These are phyloP conservation scores for Macroglossus sobrinus DNA, from an alignment of 2,113 vertebrate genomes.

Conservation along the genomic window DNA sequence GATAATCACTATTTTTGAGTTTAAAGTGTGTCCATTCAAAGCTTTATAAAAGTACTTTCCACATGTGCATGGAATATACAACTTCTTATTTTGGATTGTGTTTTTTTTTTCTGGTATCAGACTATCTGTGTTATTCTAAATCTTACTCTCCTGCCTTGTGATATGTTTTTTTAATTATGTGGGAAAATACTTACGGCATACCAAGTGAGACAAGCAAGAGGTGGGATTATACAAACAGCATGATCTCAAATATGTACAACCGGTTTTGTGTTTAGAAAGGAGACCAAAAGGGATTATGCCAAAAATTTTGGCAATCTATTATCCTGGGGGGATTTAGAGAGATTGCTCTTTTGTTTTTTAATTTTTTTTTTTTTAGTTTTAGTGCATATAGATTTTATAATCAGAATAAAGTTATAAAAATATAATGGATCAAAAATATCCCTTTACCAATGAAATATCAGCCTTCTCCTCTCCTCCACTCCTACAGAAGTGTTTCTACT, in stretches of 20 bases:
- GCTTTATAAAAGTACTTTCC: neutral
- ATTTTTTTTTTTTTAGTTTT: neutral
- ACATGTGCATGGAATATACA: neutral
- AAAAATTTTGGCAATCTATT: neutral
- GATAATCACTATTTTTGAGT: neutral
- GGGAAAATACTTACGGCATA: neutral
- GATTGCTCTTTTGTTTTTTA: neutral
- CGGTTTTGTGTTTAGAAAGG: neutral
- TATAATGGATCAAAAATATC: neutral
- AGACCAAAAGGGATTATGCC: neutral
- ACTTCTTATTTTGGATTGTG: neutral
- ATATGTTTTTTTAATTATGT: neutral
- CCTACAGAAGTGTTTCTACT: neutral
- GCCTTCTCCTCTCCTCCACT: neutral
- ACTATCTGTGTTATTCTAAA: neutral
- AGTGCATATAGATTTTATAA: neutral
- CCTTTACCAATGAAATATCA: neutral
- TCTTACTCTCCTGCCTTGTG: neutral
- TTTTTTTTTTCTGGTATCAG: neutral
- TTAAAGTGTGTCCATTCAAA: neutral
- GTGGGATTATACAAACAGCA: neutral
- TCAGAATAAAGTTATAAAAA: slow-evolving; percentile 14
- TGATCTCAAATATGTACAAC: neutral
- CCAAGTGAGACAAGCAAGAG: neutral
- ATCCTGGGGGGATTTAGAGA: neutral